A percentile compares a stretch with the other conserved stretches of the same genome.
Conservation (phyloP, 2,797 vertebrate species). For the Monodelphis domestica region DNA sequence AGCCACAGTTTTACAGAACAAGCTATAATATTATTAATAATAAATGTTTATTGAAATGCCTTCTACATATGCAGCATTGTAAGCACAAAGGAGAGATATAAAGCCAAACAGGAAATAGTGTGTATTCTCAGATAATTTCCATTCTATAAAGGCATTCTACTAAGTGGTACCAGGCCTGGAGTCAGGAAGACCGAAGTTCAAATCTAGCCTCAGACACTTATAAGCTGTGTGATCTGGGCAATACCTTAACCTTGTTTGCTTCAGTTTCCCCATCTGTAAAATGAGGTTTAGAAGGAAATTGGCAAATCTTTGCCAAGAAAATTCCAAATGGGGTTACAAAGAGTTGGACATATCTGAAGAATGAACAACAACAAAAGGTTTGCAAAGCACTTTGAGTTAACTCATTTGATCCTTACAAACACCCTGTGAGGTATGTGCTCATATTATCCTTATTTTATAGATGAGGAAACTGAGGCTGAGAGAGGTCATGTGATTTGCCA, state of each 20-base stretch:
- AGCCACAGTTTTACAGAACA: conserved; percentile 19
- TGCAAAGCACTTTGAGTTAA: background rate
- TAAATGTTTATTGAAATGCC: background rate
- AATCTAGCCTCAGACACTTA: background rate
- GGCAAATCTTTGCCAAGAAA: background rate
- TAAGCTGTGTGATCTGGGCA: background rate
- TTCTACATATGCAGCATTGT: background rate
- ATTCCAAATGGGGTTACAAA: background rate
- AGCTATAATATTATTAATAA: background rate
- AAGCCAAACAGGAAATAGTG: background rate
- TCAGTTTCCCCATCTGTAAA: background rate
- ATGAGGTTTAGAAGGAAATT: background rate
- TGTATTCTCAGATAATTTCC: background rate
- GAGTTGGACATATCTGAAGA: background rate
- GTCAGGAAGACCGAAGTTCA: no score
- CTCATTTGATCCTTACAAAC: background rate
- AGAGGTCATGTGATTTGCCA: background rate
- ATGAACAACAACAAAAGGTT: background rate
- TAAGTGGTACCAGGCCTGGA: background rate
- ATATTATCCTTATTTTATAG: background rate
- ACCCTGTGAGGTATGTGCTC: background rate
- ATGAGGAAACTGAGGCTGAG: background rate
- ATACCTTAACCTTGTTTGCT: background rate
- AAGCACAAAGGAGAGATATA: background rate
- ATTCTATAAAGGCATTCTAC: background rate